phyloP scores from a whole-genome alignment of 2,113 vertebrate genomes.

The Dicerorhinus sumatrensis region DNA sequence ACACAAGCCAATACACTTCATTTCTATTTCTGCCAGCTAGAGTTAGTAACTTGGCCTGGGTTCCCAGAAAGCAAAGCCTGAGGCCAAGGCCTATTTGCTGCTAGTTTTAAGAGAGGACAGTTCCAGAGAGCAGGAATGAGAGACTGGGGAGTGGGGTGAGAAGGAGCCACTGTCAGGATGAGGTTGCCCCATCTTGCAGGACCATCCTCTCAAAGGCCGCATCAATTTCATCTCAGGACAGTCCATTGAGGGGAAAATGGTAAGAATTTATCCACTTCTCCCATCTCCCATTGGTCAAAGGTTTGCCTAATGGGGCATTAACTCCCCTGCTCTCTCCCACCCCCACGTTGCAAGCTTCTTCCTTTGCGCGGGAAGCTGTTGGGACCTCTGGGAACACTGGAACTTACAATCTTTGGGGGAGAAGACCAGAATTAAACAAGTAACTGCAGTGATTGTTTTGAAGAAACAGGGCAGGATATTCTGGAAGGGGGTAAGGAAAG shows the following conservation, averaged over 20 bases:
- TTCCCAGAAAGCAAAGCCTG: not conserved
- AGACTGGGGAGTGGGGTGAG: not conserved
- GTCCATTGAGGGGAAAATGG: not conserved
- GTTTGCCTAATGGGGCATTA: not conserved
- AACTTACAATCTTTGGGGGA: not conserved
- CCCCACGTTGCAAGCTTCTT: not conserved
- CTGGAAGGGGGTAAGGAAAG: not conserved
- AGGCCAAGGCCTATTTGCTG: not conserved
- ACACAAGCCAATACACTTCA: not conserved
- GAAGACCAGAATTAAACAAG: not conserved
- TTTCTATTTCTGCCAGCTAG: not conserved
- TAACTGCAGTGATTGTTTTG: not conserved
- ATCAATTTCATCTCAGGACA: not conserved
- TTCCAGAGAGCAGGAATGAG: not conserved
- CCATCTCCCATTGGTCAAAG: not conserved
- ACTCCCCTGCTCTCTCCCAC: not conserved
- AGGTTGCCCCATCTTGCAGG: too few species aligned
- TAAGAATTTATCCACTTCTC: not conserved
- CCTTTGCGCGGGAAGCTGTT: not conserved
- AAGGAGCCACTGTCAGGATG: accelerated
- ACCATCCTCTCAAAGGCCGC: not conserved
- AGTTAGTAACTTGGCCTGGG: not conserved
- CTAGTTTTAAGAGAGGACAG: not conserved
- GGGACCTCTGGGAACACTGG: not conserved
- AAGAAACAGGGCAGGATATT: not conserved